Evolutionary conservation across 2,113 vertebrate species (phyloP).

Genomic region (Donacobius atricapilla): DNA sequence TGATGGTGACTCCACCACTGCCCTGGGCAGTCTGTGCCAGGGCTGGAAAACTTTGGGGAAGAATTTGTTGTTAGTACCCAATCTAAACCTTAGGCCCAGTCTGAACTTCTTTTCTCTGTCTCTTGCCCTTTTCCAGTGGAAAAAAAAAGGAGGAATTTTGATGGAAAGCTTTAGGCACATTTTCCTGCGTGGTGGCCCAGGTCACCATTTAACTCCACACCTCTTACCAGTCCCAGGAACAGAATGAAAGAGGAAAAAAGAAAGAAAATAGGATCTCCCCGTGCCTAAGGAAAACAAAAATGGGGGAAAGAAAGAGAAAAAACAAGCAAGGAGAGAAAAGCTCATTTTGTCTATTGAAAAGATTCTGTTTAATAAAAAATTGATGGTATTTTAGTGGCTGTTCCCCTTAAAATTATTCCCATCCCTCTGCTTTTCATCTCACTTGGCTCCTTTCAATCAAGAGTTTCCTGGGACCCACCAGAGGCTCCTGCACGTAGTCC

Average conservation of each 20-base stretch:
- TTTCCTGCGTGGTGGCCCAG: background rate
- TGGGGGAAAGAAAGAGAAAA: background rate
- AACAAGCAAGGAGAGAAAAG: background rate
- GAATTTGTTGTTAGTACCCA: background rate
- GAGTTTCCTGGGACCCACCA: background rate
- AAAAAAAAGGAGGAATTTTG: background rate
- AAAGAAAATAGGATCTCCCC: background rate
- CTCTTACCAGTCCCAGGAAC: background rate
- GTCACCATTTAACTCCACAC: background rate
- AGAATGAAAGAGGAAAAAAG: background rate
- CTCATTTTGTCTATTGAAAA: slow-evolving; percentile 48
- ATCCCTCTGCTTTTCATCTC: slow-evolving; percentile 20
- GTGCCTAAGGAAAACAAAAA: background rate
- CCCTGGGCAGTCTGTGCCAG: background rate
- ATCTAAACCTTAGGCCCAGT: background rate
- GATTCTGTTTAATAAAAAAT: slow-evolving; percentile 71
- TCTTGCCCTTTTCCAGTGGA: background rate
- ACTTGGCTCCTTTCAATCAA: background rate
- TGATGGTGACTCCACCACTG: background rate
- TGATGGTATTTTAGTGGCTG: slow-evolving; percentile 40
- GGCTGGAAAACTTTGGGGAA: background rate
- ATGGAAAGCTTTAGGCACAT: background rate
- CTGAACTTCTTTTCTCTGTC: background rate
- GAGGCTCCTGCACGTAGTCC: background rate
- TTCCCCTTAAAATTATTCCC: slow-evolving; percentile 23